phyloP scores from a whole-genome alignment of 53 echinoderm and acorn worm species.

The Paracentrotus lividus region DNA sequence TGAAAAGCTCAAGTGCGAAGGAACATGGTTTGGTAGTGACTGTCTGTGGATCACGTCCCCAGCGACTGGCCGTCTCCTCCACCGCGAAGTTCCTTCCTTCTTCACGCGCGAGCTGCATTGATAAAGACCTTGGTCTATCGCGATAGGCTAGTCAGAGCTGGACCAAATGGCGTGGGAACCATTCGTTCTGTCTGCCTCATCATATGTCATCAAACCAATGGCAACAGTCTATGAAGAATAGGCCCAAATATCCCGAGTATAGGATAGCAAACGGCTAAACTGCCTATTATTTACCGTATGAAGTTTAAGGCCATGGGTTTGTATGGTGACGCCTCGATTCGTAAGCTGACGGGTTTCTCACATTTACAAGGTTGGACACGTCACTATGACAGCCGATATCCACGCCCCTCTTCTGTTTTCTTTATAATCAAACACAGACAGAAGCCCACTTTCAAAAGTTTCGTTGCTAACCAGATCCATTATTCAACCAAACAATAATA shows the following conservation, averaged over 20 bases:
- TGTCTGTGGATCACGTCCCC: slow-evolving; percentile 43
- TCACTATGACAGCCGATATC: slow-evolving; percentile 35
- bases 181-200: slow-evolving; percentile 40
- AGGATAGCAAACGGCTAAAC: slow-evolving; percentile 61
- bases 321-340: slow-evolving; percentile 61
- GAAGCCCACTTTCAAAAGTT: not conserved
- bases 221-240: slow-evolving; percentile 39
- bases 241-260: not conserved
- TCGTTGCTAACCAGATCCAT: not conserved
- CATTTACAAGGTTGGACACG: not conserved
- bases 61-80: slow-evolving; percentile 65
- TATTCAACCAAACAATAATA: not conserved
- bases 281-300: slow-evolving; percentile 62
- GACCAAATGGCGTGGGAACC: slow-evolving; percentile 37
- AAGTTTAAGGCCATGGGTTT: slow-evolving; percentile 64
- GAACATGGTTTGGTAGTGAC: slow-evolving; percentile 56
- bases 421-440: slow-evolving; percentile 54
- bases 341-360: slow-evolving; percentile 67
- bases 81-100: slow-evolving; percentile 5
- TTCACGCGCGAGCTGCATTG: slow-evolving; percentile 5
- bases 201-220: slow-evolving; percentile 42
- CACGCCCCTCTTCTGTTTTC: slow-evolving; percentile 60
- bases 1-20: slow-evolving; percentile 48
- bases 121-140: slow-evolving; percentile 60
- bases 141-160: slow-evolving; percentile 25